Conservation (phyloP, 2,888 invertebrate genomes). For the Melolontha melolontha region DNA sequence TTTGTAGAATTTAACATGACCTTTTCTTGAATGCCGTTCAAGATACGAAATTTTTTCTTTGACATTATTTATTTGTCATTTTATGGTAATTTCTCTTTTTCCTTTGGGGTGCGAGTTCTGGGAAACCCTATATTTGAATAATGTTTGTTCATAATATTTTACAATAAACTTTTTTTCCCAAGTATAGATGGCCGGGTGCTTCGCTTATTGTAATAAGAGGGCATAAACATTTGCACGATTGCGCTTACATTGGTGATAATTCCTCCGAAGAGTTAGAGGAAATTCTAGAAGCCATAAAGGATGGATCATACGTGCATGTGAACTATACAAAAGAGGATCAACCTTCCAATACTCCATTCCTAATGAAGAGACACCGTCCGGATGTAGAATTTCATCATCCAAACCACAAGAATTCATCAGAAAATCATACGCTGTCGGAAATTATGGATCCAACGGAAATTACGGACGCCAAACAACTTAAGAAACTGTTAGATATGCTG, state of each 20-base stretch:
- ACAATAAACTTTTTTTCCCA: not conserved
- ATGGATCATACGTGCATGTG: slow-evolving; percentile 55
- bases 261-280: slow-evolving; percentile 82
- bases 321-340: slow-evolving; percentile 62
- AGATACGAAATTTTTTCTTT: too few species aligned
- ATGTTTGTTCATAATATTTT: too few species aligned
- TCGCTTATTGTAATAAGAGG: slow-evolving; percentile 82
- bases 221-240: slow-evolving; percentile 81
- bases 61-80: too few species aligned
- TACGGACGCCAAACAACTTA: slow-evolving; percentile 59
- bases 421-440: slow-evolving; percentile 53
- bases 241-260: slow-evolving; percentile 85
- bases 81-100: too few species aligned
- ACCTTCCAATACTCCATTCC: slow-evolving; percentile 72
- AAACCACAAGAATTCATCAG: slow-evolving; percentile 54
- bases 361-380: slow-evolving; percentile 73
- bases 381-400: slow-evolving; percentile 75
- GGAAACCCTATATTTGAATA: too few species aligned
- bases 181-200: slow-evolving; percentile 78
- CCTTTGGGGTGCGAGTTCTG: too few species aligned
- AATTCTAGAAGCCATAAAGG: slow-evolving; percentile 59
- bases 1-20: too few species aligned
- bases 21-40: too few species aligned
- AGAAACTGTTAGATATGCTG: slow-evolving; percentile 55
- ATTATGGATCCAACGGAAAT: slow-evolving; percentile 55